Base-by-base conservation (phyloP, 1,140 invertebrate genomes). In the Oncopeltus fasciatus region DNA sequence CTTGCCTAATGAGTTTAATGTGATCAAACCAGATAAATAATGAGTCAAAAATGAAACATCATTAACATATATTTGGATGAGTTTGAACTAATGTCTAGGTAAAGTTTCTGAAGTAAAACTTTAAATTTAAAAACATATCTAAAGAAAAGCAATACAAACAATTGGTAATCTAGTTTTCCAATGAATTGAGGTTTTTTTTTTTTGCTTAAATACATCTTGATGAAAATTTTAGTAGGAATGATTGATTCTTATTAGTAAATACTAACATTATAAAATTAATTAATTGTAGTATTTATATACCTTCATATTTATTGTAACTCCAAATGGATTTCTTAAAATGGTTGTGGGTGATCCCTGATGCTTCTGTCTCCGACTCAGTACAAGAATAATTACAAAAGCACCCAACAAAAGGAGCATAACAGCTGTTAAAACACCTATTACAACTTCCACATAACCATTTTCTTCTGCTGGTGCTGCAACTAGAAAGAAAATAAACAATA, bases 371-470 rank as follows among this genome's bases (percentile, higher is more conserved):
- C 82, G 78, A 68, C 83, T 85, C 16, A 85, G 72, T 49, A 83
- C 74, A 56, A 87, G 72, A 61, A 86, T 81, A 49, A 85, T 76
- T 43, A 86, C 76, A 70, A 85, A 84, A 57, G 83, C 77, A 18
- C 83, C 72, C 11, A 84, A 70, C 33, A 85, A 72, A 16, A 84
- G 72, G n/a, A 87, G 75, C 69, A 85, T 83, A 62, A 87, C 79
- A 26, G 84, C 85, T 33, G 82, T 85, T 59, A 87, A 71, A 9
- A 85, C 82, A 24, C 85, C 85, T 64, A 87, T 85, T 57, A 87
- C 74, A 59, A 86, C 79, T 68, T 86, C 85, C 38, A 85, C 80
- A 69, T 82, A 81, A 60, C 81, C 78, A 65, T 84, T 78, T 63
- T 77, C 77, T 60, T 79, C 79, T 69, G 80, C 77, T 56, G 76